Base-by-base conservation (phyloP, 2,888 invertebrate genomes). In the Julus scanicus region DNA sequence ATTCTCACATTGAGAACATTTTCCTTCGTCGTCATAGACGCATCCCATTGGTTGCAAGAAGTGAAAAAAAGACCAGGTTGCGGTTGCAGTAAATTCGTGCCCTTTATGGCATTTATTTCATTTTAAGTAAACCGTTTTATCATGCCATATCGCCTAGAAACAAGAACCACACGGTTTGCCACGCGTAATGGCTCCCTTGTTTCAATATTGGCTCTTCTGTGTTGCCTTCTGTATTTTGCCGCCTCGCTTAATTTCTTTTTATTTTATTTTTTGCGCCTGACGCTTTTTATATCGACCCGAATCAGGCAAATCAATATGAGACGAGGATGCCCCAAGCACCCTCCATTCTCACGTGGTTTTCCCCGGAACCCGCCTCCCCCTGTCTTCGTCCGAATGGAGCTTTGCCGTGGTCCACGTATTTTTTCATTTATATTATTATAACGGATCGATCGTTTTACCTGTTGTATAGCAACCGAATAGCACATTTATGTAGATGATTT, bases 161-260 rank as follows among this genome's bases (percentile, higher is more conserved):
- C 63, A 20, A 20, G 63, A 6, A 2, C 63, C 20, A 20, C n/a
- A 20, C 63, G 63, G n/a, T 20, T n/a, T n/a, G n/a, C 63, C 63
- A 4, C n/a, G 6, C 20, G 63, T 63, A 63, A 63, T 63, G 63
- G n/a, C 4, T 63, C 63, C 63, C 63, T 63, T 63, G 63, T 63
- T 63, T 20, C 63, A 63, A 63, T 63, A 63, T 63, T 63, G 63
- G 63, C 63, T 63, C n/a, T 63, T 2, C 15, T 63, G 63, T 63
- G 20, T 63, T 63, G 63, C 63, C n/a, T 63, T 63, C 63, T 63
- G 63, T 63, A 13, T 63, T 63, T 63, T 63, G 63, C 63, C 63
- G 63, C 63, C 63, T 63, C 63, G 63, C 63, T 20, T 63, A 63
- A 63, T 63, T 20, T 63, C 20, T n/a, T 57, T 57, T 57, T 57